Conservation (phyloP, 2,888 invertebrate genomes). For the Physocephala rufipes region DNA sequence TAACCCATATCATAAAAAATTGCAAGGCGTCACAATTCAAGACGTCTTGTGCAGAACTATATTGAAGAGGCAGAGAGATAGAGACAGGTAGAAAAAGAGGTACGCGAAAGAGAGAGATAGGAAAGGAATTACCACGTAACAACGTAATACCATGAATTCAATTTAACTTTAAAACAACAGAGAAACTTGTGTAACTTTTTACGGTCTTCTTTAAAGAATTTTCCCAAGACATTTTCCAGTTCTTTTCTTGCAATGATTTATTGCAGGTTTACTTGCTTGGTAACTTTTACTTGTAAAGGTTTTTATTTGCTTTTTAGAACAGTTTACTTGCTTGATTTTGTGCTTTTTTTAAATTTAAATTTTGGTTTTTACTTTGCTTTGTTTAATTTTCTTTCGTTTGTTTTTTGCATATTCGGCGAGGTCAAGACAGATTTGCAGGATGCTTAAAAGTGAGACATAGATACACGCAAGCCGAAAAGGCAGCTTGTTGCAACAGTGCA, state of each 20-base stretch:
- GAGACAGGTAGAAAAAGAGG: no score
- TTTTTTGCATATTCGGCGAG: background rate
- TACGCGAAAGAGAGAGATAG: no score
- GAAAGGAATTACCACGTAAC: background rate
- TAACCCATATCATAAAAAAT: no score
- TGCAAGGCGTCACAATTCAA: no score
- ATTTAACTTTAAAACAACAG: background rate
- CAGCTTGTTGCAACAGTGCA: conserved; percentile 18
- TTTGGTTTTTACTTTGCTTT: background rate
- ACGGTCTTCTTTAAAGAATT: background rate
- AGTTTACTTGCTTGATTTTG: background rate
- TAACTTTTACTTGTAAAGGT: background rate
- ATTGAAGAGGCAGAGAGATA: no score
- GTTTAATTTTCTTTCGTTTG: background rate
- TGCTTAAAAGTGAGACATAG: background rate
- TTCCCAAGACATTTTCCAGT: background rate
- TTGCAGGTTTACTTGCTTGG: background rate
- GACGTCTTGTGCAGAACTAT: no score
- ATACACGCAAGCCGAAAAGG: background rate
- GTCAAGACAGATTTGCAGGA: background rate
- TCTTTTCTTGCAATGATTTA: background rate
- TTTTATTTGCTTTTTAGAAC: background rate
- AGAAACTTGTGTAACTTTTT: background rate
- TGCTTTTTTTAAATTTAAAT: conserved; percentile 1
- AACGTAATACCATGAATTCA: background rate